Conservation (phyloP, 2,888 invertebrate species). For the Pseudococcus jackbeardsleyi region DNA sequence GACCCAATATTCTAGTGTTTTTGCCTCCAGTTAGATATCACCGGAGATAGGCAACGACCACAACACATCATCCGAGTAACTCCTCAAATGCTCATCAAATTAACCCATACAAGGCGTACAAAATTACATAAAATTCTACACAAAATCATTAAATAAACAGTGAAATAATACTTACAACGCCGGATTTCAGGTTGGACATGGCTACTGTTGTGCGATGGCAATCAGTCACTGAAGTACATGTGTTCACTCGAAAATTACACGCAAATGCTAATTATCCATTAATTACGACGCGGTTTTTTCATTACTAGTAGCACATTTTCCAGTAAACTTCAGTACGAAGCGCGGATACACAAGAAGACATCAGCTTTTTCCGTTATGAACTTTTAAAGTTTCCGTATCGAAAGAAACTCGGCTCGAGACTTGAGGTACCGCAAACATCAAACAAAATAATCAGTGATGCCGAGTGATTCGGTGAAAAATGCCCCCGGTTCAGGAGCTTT, state of each 20-base stretch:
- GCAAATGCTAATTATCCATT: slow-evolving; percentile 31
- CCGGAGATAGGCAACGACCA: background rate
- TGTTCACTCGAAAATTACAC: slow-evolving; percentile 39
- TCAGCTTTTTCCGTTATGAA: slow-evolving; percentile 46
- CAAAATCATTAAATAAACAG: background rate
- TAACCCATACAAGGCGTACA: background rate
- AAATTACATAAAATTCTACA: background rate
- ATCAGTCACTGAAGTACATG: slow-evolving; percentile 18
- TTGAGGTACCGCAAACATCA: slow-evolving; percentile 27
- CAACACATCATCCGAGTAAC: background rate
- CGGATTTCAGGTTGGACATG: slow-evolving; percentile 59
- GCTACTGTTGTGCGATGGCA: background rate
- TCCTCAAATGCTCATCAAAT: background rate
- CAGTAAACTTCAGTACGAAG: background rate
- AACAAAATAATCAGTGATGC: slow-evolving; percentile 32
- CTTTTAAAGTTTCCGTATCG: background rate
- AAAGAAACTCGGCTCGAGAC: background rate
- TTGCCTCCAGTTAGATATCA: background rate
- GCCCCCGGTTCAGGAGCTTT: background rate
- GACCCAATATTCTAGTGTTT: background rate
- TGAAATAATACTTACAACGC: slow-evolving; percentile 57
- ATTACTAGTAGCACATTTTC: background rate
- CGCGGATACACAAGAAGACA: background rate
- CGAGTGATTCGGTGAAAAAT: slow-evolving; percentile 14
- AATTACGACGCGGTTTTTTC: background rate